phyloP scores from a whole-genome alignment of 2,888 invertebrate species.

The Rhagophthalmus giganteus region DNA sequence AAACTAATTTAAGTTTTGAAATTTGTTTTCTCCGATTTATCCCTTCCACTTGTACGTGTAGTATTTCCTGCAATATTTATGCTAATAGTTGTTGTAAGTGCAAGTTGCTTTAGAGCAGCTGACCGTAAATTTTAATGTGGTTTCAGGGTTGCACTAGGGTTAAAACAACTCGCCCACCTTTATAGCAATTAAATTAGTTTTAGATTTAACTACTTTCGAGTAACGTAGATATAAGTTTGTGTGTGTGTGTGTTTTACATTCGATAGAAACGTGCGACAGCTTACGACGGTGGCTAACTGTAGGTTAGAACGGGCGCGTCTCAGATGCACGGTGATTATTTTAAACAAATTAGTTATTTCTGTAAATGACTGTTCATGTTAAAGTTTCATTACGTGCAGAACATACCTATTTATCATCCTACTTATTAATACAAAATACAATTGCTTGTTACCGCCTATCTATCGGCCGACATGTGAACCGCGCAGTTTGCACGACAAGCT shows the following conservation, averaged over 20 bases:
- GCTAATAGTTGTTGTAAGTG: conserved; percentile 30
- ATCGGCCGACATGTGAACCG: conserved; percentile 1
- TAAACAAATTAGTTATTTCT: conserved; percentile 20
- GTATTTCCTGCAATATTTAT: conserved; percentile 30
- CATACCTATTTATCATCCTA: conserved; percentile 1
- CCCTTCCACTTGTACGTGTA: conserved; percentile 23
- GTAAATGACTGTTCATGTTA: conserved; percentile 15
- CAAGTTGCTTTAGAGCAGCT: conserved; percentile 16
- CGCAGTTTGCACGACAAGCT: conserved; percentile 2
- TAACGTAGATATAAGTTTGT: background rate
- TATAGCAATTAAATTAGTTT: background rate
- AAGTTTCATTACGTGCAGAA: conserved; percentile 17
- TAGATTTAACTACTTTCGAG: background rate
- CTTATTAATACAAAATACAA: conserved; percentile 9
- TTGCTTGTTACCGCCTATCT: conserved; percentile 7
- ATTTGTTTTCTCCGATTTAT: conserved; percentile 41
- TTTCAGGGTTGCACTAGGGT: conserved; percentile 1
- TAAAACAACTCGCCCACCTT: conserved; percentile 1
- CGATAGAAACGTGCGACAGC: too few relatives aligned
- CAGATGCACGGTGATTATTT: too few relatives aligned
- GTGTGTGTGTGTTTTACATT: too few relatives aligned
- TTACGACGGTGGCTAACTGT: too few relatives aligned
- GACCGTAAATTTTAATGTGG: conserved; percentile 22
- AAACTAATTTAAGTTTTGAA: conserved; percentile 51
- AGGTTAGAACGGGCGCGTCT: too few relatives aligned